Evolutionary conservation across 1,140 invertebrate species (phyloP).

Genomic region (Tetragonula clypearis): DNA sequence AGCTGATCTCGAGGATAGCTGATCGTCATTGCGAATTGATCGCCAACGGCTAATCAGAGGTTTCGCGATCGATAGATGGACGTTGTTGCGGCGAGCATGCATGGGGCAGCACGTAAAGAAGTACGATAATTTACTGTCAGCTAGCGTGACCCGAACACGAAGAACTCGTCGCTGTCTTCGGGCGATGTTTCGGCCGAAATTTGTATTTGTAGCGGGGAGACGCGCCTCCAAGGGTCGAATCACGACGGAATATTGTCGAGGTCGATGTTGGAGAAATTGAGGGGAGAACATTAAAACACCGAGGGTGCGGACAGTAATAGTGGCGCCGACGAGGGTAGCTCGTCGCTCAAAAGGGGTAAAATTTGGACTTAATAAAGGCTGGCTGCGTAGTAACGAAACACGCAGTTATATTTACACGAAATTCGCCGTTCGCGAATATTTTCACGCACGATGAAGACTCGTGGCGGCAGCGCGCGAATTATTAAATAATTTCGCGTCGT

Average conservation of each 20-base stretch:
- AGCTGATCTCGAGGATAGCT: background rate
- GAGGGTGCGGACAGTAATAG: constrained; percentile 73
- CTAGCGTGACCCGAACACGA: constrained; percentile 12
- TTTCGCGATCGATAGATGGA: constrained; percentile 59
- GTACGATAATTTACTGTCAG: constrained; percentile 52
- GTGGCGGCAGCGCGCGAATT: too few species aligned
- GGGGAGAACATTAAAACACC: constrained; percentile 72
- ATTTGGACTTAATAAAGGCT: constrained; percentile 67
- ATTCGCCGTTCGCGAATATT: background rate
- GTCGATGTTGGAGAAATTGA: constrained; percentile 70
- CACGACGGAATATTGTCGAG: constrained; percentile 64
- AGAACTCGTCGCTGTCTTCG: constrained; percentile 5
- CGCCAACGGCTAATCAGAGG: background rate
- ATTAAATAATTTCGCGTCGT: background rate
- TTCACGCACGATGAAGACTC: background rate
- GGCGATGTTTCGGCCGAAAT: constrained; percentile 50
- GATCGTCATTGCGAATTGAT: background rate
- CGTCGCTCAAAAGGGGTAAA: constrained; percentile 65
- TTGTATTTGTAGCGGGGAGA: constrained; percentile 29
- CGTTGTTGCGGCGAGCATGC: constrained; percentile 24
- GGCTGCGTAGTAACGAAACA: constrained; percentile 48
- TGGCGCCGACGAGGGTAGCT: constrained; percentile 67
- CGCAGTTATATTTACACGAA: constrained; percentile 31
- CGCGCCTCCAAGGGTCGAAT: constrained; percentile 64
- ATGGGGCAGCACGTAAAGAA: constrained; percentile 49